Conservation (phyloP, 2,797 vertebrate species). For the Phoxinus dragarum region DNA sequence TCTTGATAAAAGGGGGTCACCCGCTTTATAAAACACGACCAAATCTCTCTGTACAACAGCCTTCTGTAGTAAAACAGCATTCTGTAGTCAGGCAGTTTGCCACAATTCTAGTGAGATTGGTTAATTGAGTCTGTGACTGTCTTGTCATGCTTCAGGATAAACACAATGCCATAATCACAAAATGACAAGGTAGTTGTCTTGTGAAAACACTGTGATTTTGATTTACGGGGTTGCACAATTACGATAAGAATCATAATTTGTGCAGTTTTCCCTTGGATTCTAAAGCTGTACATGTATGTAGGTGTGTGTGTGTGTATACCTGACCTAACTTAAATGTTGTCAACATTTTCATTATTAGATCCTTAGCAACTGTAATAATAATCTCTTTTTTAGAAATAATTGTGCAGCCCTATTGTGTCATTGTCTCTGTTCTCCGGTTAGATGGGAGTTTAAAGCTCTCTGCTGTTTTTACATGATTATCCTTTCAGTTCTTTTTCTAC, state of each 20-base stretch:
- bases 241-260: not conserved
- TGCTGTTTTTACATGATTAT: conserved; percentile 17
- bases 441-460: conserved; percentile 1
- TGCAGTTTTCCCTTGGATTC: not conserved
- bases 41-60: not conserved
- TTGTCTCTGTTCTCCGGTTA: conserved; percentile 2
- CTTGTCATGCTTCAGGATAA: not conserved
- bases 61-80: not conserved
- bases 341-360: not conserved
- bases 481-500: conserved; percentile 11
- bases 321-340: not conserved
- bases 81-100: not conserved
- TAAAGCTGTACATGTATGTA: not conserved
- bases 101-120: not conserved
- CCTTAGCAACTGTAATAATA: conserved; percentile 1
- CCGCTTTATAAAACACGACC: conserved; percentile 40
- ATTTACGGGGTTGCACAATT: not conserved
- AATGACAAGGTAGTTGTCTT: conserved; percentile 4
- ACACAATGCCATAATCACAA: conserved; percentile 23
- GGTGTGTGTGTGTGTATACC: not conserved
- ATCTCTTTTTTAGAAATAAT: not conserved
- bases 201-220: conserved; percentile 14
- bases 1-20: conserved; percentile 50
- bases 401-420: not conserved
- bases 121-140: conserved; percentile 4